phyloP scores from a whole-genome alignment of 1,140 invertebrate genomes.

The Drosophila busckii region DNA sequence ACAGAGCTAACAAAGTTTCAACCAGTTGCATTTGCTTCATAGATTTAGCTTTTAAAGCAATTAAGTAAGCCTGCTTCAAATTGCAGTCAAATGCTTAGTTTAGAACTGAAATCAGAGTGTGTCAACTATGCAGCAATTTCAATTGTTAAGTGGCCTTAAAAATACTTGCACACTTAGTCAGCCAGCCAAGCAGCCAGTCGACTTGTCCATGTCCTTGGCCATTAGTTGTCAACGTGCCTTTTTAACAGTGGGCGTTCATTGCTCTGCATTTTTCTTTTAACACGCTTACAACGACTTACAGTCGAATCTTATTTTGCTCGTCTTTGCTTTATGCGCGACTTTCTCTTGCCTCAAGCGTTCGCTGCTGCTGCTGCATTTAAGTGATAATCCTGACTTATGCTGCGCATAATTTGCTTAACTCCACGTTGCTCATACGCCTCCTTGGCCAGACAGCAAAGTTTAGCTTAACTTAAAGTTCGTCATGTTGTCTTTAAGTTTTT shows the following conservation, averaged over 20 bases:
- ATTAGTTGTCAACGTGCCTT: constrained; percentile 39
- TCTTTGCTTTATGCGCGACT: constrained; percentile 37
- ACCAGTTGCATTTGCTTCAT: constrained; percentile 10
- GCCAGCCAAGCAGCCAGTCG: constrained; percentile 18
- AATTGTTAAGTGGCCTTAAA: constrained; percentile 69
- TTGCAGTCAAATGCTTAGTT: constrained; percentile 29
- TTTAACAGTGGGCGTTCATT: constrained; percentile 18
- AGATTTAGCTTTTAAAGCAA: not conserved
- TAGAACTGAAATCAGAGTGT: constrained; percentile 17
- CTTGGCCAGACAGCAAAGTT: constrained; percentile 25
- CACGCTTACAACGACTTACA: constrained; percentile 52
- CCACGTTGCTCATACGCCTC: constrained; percentile 24
- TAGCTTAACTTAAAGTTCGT: constrained; percentile 23
- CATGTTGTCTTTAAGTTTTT: constrained; percentile 9
- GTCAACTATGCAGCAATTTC: constrained; percentile 10
- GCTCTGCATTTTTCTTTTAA: constrained; percentile 41
- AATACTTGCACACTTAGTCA: constrained; percentile 69
- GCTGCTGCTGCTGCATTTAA: constrained; percentile 35
- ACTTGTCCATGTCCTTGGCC: constrained; percentile 49
- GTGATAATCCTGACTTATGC: constrained; percentile 72
- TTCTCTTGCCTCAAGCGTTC: constrained; percentile 39
- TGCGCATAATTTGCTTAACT: constrained; percentile 68
- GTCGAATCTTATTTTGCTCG: constrained; percentile 46
- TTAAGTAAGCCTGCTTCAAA: not conserved
- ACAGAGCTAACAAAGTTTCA: constrained; percentile 50